Evolutionary conservation across 2,113 vertebrate genomes (phyloP).

Genomic region (Pachycephala philippinensis): DNA sequence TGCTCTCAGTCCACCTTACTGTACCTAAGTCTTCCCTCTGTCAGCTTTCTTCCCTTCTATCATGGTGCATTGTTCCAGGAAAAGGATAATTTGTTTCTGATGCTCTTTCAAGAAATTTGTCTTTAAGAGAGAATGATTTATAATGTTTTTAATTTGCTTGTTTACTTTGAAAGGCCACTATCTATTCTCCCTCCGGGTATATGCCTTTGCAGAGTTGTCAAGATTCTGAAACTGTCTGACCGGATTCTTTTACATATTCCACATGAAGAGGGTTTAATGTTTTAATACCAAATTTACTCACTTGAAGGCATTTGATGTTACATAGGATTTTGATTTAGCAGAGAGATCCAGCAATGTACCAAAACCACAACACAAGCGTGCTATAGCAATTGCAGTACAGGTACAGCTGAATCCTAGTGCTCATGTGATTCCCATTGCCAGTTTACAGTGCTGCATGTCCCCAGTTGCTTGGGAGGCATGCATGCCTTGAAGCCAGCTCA

Average conservation of each 20-base stretch:
- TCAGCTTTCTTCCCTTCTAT: background rate
- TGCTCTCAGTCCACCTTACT: background rate
- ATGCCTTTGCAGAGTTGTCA: background rate
- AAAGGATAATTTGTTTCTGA: background rate
- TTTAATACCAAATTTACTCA: background rate
- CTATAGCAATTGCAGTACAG: background rate
- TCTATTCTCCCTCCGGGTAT: background rate
- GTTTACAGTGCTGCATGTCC: rapidly evolving
- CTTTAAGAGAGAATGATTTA: background rate
- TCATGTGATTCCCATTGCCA: background rate
- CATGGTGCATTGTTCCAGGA: background rate
- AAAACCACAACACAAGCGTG: background rate
- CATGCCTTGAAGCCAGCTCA: background rate
- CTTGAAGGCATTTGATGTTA: background rate
- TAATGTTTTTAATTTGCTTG: background rate
- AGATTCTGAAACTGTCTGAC: background rate
- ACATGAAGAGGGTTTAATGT: background rate
- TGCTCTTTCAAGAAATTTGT: background rate
- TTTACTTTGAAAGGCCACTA: background rate
- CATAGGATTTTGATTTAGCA: background rate
- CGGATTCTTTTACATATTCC: background rate
- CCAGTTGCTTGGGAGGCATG: background rate
- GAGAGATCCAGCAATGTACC: background rate
- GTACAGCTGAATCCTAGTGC: background rate
- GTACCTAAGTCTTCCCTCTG: background rate